Evolutionary conservation across 37 sponge, comb jelly and placozoan genomes (phyloP).

Genomic region (Chondrilla cf. caribensis): DNA sequence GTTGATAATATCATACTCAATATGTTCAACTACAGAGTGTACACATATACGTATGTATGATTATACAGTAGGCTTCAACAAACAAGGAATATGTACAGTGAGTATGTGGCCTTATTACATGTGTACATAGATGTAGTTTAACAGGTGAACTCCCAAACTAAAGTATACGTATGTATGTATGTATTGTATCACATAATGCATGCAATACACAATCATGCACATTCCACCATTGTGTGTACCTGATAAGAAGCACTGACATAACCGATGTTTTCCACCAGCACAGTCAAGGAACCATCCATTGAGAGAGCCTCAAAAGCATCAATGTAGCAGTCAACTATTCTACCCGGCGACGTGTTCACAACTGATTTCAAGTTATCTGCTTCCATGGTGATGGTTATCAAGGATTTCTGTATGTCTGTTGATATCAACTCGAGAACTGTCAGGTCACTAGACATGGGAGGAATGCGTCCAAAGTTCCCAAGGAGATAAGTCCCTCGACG

Average conservation of each 20-base stretch:
- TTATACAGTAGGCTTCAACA: background rate
- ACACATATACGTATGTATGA: too few species aligned
- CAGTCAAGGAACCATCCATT: conserved; percentile 42
- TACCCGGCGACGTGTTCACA: conserved; percentile 53
- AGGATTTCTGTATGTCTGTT: conserved; percentile 22
- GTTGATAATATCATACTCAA: too few species aligned
- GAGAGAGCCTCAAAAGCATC: conserved; percentile 77
- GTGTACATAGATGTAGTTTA: too few species aligned
- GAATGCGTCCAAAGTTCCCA: conserved; percentile 51
- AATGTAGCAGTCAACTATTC: conserved; percentile 71
- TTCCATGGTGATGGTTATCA: conserved; percentile 55
- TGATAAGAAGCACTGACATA: conserved; percentile 57
- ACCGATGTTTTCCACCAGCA: conserved; percentile 69
- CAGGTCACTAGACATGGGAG: conserved; percentile 12
- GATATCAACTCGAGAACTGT: conserved; percentile 61
- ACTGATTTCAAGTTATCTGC: conserved; percentile 65
- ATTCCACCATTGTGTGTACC: conserved; percentile 9
- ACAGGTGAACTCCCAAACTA: background rate
- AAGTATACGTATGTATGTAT: background rate
- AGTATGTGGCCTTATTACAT: too few species aligned
- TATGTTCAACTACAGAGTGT: too few species aligned
- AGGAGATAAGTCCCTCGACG: conserved; percentile 49
- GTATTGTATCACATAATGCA: too few species aligned
- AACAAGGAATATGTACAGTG: background rate
- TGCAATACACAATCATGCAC: background rate